Evolutionary conservation across 2,888 invertebrate species (phyloP).

Genomic region (Coelogynopora nodosa): DNA sequence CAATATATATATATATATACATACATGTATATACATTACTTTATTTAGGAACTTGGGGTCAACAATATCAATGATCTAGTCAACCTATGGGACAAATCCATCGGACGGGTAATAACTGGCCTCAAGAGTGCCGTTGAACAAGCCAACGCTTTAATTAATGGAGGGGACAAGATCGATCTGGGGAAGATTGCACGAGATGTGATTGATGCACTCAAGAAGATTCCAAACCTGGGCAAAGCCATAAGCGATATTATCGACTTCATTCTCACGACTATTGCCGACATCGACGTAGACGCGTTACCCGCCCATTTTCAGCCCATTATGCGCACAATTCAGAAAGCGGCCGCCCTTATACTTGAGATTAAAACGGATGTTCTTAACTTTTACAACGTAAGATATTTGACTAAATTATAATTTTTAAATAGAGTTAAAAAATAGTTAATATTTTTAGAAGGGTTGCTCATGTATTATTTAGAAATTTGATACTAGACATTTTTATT

Average conservation of each 20-base stretch:
- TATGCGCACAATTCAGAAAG: slow-evolving; percentile 44
- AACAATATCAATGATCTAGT: slow-evolving; percentile 32
- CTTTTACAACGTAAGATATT: slow-evolving; percentile 52
- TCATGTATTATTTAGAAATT: neutral
- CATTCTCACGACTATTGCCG: slow-evolving; percentile 48
- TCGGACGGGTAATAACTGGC: slow-evolving; percentile 45
- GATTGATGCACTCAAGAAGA: slow-evolving; percentile 48
- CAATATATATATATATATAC: too few species aligned
- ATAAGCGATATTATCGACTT: slow-evolving; percentile 47
- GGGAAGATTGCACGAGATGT: slow-evolving; percentile 48
- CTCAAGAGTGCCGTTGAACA: slow-evolving; percentile 48
- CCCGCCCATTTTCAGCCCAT: slow-evolving; percentile 49
- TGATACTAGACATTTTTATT: neutral
- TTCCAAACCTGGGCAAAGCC: slow-evolving; percentile 48
- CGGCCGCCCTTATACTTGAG: slow-evolving; percentile 50
- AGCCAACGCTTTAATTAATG: slow-evolving; percentile 46
- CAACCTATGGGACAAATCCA: slow-evolving; percentile 26
- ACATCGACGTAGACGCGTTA: slow-evolving; percentile 49
- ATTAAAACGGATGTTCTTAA: slow-evolving; percentile 51
- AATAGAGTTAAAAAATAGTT: too few species aligned
- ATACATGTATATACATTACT: too few species aligned
- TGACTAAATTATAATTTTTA: too few species aligned
- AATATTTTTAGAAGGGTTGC: too few species aligned
- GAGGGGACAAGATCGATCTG: neutral
- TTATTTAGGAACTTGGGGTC: slow-evolving; percentile 37